Percentiles rank a stretch among this genome's conserved stretches.
Evolutionary conservation across 37 sponge, comb jelly and placozoan genomes (phyloP).

Genomic region (Eunapius fragilis): DNA sequence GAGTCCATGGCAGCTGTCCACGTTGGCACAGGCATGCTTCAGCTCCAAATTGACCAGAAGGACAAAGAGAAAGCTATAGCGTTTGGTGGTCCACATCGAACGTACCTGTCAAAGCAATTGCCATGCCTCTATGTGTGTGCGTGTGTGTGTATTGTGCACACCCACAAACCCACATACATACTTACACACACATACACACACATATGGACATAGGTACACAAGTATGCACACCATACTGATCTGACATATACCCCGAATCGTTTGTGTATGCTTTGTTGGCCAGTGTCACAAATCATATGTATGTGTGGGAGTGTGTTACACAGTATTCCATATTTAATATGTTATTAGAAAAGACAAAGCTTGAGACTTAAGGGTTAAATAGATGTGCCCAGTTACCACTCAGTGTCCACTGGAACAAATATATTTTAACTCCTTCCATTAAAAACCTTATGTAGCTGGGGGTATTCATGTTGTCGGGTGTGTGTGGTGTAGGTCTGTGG

Average conservation of each 20-base stretch:
- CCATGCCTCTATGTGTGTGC: background rate
- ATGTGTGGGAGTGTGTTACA: too few relatives aligned
- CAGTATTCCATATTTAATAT: too few relatives aligned
- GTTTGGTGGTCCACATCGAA: background rate
- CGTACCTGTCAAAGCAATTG: background rate
- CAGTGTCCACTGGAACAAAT: background rate
- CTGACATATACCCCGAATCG: too few relatives aligned
- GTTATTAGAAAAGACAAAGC: too few relatives aligned
- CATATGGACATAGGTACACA: background rate
- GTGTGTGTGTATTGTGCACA: background rate
- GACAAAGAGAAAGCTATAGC: constrained; percentile 28
- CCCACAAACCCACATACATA: too few relatives aligned
- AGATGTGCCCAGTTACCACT: too few relatives aligned
- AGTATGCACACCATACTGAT: background rate
- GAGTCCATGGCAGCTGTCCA: constrained; percentile 6
- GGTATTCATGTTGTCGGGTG: background rate
- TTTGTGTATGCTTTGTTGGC: too few relatives aligned
- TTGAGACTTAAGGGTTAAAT: too few relatives aligned
- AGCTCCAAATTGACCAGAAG: background rate
- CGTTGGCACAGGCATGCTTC: constrained; percentile 25
- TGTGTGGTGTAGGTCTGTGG: background rate
- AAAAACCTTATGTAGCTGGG: background rate
- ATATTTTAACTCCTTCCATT: background rate
- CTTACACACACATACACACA: background rate
- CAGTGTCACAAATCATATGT: too few relatives aligned